Conservation (phyloP, 2,113 vertebrate genomes). For the Daphoenositta chrysoptera region DNA sequence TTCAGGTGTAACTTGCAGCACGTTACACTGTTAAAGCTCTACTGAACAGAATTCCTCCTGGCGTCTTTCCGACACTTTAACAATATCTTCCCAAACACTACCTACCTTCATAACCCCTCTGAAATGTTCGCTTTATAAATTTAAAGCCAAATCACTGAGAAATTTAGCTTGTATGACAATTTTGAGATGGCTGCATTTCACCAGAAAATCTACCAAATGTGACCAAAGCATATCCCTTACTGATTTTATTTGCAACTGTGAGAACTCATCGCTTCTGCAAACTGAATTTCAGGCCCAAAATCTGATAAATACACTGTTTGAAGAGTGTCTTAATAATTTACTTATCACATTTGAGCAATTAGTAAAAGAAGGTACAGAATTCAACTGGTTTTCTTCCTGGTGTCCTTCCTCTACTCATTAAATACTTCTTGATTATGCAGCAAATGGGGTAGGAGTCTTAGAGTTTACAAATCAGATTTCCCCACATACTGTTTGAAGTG, state of each 20-base stretch:
- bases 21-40: background rate
- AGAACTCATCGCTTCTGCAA: background rate
- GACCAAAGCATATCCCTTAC: background rate
- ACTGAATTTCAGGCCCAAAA: background rate
- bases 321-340: background rate
- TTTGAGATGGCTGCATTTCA: background rate
- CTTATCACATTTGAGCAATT: background rate
- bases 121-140: background rate
- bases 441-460: background rate
- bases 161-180: background rate
- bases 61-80: background rate
- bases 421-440: background rate
- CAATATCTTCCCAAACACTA: background rate
- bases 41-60: background rate
- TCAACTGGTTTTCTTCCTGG: background rate
- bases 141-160: background rate
- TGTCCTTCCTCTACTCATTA: background rate
- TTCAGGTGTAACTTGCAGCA: background rate
- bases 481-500: background rate
- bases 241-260: background rate
- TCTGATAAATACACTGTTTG: background rate
- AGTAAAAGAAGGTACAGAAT: background rate
- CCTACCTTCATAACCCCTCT: background rate
- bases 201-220: background rate
- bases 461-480: background rate